Evolutionary conservation across 2,797 vertebrate species (phyloP).

Genomic region (Corythornis leucogaster): DNA sequence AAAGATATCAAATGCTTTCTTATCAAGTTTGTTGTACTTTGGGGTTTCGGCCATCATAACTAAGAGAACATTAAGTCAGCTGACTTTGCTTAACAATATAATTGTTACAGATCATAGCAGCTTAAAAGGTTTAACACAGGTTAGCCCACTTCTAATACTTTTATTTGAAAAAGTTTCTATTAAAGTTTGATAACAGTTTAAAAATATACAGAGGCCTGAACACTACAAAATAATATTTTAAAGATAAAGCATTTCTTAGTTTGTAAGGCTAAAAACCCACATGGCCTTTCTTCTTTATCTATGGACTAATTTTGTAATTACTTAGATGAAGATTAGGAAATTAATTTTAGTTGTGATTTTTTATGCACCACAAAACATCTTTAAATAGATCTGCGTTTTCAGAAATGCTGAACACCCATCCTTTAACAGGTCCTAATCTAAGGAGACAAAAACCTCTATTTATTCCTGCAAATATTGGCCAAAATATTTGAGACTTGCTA

Average conservation of each 20-base stretch:
- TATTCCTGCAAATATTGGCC: not conserved
- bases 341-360: not conserved
- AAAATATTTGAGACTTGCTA: not conserved
- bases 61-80: slow-evolving; percentile 28
- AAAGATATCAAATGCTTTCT: slow-evolving; percentile 8
- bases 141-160: not conserved
- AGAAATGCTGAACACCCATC: not conserved
- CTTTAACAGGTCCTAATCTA: not conserved
- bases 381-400: not conserved
- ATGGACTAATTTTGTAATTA: not conserved
- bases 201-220: not conserved
- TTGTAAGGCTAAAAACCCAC: not conserved
- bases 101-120: slow-evolving; percentile 27
- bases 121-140: not conserved
- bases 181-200: not conserved
- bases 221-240: not conserved
- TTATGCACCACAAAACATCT: not conserved
- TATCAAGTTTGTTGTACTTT: not conserved
- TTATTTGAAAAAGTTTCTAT: not conserved
- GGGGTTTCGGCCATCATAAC: slow-evolving; percentile 30
- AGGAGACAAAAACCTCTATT: not conserved
- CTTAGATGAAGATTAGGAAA: not conserved
- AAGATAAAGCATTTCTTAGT: not conserved
- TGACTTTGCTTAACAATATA: not conserved
- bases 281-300: not conserved